phyloP scores from a whole-genome alignment of 1,140 invertebrate species.

The Hormaphis cornu region DNA sequence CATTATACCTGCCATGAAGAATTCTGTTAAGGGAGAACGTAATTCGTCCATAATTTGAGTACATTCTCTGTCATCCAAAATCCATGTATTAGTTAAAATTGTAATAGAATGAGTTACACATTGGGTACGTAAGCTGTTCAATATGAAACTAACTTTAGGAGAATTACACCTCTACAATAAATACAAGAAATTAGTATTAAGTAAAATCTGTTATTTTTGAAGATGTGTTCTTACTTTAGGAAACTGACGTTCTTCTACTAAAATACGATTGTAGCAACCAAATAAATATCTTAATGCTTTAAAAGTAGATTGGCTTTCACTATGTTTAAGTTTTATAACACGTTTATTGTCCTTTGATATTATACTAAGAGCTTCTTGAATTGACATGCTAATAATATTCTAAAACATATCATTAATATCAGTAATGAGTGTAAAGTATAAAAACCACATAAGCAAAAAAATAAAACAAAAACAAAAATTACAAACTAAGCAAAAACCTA shows the following conservation, averaged over 20 bases:
- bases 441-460: too few relatives aligned
- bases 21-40: constrained; percentile 50
- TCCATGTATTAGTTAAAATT: constrained; percentile 49
- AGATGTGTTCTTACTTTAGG: constrained; percentile 52
- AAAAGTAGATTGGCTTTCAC: background rate
- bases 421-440: too few relatives aligned
- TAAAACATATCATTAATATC: constrained; percentile 39
- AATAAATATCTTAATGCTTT: background rate
- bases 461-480: too few relatives aligned
- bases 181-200: constrained; percentile 33
- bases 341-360: background rate
- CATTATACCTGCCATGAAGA: constrained; percentile 53
- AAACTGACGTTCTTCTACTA: constrained; percentile 57
- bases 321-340: background rate
- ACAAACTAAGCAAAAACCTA: too few relatives aligned
- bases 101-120: constrained; percentile 54
- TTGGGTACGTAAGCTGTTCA: constrained; percentile 52
- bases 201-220: background rate
- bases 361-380: background rate
- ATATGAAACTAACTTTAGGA: constrained; percentile 49
- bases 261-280: constrained; percentile 54
- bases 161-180: constrained; percentile 48
- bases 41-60: constrained; percentile 28
- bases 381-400: background rate
- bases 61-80: constrained; percentile 42